phyloP scores from a whole-genome alignment of 2,888 invertebrate species.

The Emmelina monodactyla region DNA sequence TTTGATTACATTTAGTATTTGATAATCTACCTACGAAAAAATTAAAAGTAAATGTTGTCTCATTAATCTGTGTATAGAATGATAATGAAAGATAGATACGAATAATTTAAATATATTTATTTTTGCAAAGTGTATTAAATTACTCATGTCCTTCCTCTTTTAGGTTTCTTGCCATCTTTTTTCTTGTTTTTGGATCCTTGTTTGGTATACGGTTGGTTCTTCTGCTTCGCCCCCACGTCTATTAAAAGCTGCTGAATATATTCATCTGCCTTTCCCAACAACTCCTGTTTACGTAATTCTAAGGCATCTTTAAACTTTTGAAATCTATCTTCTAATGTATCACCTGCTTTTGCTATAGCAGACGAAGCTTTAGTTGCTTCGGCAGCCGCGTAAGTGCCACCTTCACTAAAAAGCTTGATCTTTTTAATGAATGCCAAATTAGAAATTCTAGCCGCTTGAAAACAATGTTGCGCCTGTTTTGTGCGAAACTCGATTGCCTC shows the following conservation, averaged over 20 bases:
- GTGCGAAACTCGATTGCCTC: slow-evolving; percentile 24
- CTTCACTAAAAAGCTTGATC: slow-evolving; percentile 34
- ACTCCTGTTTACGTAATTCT: neutral
- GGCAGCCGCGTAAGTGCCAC: slow-evolving; percentile 31
- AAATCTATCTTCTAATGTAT: slow-evolving; percentile 32
- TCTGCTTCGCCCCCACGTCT: neutral
- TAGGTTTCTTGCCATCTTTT: too few relatives aligned
- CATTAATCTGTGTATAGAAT: too few relatives aligned
- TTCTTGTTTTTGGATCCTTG: neutral
- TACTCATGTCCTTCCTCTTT: too few relatives aligned
- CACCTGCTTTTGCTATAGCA: slow-evolving; percentile 28
- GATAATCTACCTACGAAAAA: too few relatives aligned
- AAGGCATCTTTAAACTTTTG: slow-evolving; percentile 22
- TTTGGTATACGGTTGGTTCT: neutral
- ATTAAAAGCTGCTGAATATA: too few relatives aligned
- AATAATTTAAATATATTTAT: too few relatives aligned
- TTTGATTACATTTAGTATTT: too few relatives aligned
- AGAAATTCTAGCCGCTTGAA: slow-evolving; percentile 41
- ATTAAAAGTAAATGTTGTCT: too few relatives aligned
- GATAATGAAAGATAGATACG: too few relatives aligned
- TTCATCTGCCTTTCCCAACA: neutral
- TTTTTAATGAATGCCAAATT: slow-evolving; percentile 36
- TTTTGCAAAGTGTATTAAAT: too few relatives aligned
- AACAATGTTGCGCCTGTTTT: slow-evolving; percentile 23
- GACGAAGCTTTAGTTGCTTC: slow-evolving; percentile 31